Percentiles rank a stretch among this genome's conserved stretches.
These are phyloP conservation scores for Nyleta sp. DNA, from an alignment of 2,888 invertebrate genomes.

Conservation along the genomic window DNA sequence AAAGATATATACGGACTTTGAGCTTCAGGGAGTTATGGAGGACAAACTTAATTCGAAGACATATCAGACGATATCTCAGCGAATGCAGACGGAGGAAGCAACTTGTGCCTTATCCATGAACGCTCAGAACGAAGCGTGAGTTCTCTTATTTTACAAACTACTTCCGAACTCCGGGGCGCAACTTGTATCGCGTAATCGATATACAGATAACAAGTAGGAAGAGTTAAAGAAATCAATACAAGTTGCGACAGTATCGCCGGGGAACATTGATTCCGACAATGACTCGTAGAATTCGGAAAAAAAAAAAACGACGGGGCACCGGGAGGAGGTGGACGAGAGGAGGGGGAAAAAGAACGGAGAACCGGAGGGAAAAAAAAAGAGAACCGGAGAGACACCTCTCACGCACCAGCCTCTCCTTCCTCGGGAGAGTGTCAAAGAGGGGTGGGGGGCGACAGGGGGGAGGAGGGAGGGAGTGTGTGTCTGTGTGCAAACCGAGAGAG, in stretches of 20 bases:
- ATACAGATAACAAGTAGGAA: constrained; percentile 1
- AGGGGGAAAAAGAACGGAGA: constrained; percentile 67
- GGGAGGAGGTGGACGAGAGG: constrained; percentile 32
- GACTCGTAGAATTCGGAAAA: neutral
- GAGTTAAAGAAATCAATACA: constrained; percentile 7
- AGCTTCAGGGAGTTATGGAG: constrained; percentile 99
- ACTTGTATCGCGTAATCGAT: neutral
- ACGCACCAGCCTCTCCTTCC: constrained; percentile 29
- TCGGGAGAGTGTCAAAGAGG: constrained; percentile 40
- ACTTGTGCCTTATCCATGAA: constrained; percentile 94
- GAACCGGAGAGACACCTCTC: constrained; percentile 68
- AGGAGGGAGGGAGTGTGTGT: too few relatives aligned
- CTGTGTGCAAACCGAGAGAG: constrained; percentile 77
- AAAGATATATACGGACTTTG: constrained; percentile 99
- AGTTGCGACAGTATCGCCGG: too few relatives aligned
- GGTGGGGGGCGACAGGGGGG: constrained; percentile 24
- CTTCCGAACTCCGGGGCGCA: neutral
- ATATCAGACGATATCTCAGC: constrained; percentile 95
- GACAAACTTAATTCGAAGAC: constrained; percentile 98
- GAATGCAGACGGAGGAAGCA: constrained; percentile 99
- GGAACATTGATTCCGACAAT: neutral
- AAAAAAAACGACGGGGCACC: too few relatives aligned
- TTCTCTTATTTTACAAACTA: constrained; percentile 29
- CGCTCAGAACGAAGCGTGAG: constrained; percentile 88
- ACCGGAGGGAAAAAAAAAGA: neutral